Evolutionary conservation across 2,113 vertebrate species (phyloP).

Genomic region (Scortum barcoo): DNA sequence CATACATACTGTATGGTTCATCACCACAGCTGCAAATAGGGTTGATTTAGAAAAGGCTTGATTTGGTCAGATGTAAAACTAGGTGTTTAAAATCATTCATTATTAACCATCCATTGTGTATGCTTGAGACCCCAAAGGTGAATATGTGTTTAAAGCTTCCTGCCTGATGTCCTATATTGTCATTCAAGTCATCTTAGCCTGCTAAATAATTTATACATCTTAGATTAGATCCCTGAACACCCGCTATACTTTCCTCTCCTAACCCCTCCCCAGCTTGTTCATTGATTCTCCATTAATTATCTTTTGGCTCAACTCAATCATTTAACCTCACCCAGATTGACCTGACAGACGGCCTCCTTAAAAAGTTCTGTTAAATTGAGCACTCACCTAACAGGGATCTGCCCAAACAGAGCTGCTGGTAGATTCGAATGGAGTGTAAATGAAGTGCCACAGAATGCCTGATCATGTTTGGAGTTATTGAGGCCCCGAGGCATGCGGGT

Average conservation of each 20-base stretch:
- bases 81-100: conserved; percentile 39
- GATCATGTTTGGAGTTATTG: conserved; percentile 69
- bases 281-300: conserved; percentile 88
- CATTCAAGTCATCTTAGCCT: conserved; percentile 82
- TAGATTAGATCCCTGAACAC: conserved; percentile 80
- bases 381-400: conserved; percentile 48
- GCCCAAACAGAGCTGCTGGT: conserved; percentile 36
- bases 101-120: neutral
- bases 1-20: neutral
- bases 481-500: conserved; percentile 57
- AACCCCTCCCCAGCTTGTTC: conserved; percentile 73
- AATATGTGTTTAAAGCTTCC: conserved; percentile 58
- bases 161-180: conserved; percentile 77
- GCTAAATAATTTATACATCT: conserved; percentile 85
- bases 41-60: neutral
- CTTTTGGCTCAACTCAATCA: conserved; percentile 86
- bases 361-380: conserved; percentile 65
- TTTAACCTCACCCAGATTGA: conserved; percentile 75
- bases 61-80: conserved; percentile 1
- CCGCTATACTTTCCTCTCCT: conserved; percentile 62
- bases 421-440: conserved; percentile 51
- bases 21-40: neutral
- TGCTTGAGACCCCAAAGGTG: conserved; percentile 46
- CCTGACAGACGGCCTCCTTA: conserved; percentile 74
- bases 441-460: conserved; percentile 62